Evolutionary conservation across 2,113 vertebrate genomes (phyloP), one percentile per base, ranked within the genome.

Genomic region (Gambusia holbrooki): DNA sequence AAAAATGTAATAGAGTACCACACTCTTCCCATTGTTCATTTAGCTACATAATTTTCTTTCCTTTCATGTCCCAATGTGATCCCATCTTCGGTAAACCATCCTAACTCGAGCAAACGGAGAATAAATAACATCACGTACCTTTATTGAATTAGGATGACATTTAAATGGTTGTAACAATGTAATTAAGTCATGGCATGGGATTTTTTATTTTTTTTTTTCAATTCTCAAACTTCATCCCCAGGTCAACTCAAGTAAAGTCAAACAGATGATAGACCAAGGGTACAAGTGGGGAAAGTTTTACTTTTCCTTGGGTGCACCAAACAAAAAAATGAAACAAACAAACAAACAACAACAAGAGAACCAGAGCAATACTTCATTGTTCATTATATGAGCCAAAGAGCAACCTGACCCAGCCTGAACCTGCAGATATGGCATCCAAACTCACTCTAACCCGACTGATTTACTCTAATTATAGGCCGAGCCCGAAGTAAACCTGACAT

Each of bases 61-160:
- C 71, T 71, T 78, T 83, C 13, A 73, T 68, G 72, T 76, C 76
- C 22, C 51, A n/a, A 10, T 25, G 25, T n/a, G 9, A n/a, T n/a
- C 51, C 42, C 19, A 66, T 79, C 80, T 28, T 19, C 2, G 65
- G 45, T 58, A 54, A 64, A 77, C 22, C 85, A 74, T 89, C 89
- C 74, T 81, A 76, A 71, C 74, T 82, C 70, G 32, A 58, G 25
- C 33, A 13, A 22, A 54, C 70, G 33, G 71, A 75, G 48, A 72
- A 35, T 58, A 33, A 69, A 66, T 9, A n/a, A 58, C 12, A 0
- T 62, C 29, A 79, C 80, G 22, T 3, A 10, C 66, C n/a, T n/a
- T 22, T 45, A 32, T 45, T 32, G 11, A 65, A 75, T 69, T 30
- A 71, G 64, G 25, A 32, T 27, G 13, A 27, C n/a, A 62, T 40